phyloP scores from a whole-genome alignment of 64 coral and sea anemone genomes.

The Montipora cactus region DNA sequence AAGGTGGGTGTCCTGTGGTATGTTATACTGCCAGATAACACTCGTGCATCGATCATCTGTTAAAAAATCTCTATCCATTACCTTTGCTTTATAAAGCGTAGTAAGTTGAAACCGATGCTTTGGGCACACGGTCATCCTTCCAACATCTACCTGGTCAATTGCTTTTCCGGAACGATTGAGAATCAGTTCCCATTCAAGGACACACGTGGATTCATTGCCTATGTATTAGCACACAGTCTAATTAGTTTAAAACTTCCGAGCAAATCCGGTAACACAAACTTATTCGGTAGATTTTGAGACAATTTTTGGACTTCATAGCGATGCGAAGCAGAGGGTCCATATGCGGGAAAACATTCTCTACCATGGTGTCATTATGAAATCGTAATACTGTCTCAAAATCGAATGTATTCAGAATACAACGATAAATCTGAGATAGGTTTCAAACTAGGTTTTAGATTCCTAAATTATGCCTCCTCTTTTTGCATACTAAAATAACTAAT shows the following conservation, averaged over 20 bases:
- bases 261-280: conserved; percentile 8
- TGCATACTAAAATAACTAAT: conserved; percentile 34
- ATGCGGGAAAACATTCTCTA: conserved; percentile 29
- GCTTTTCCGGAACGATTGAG: conserved; percentile 55
- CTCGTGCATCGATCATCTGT: conserved; percentile 21
- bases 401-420: conserved; percentile 25
- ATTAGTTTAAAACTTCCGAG: neutral
- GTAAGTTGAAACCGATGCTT: conserved; percentile 75
- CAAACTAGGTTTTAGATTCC: conserved; percentile 26
- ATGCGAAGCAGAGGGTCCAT: conserved; percentile 6
- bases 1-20: conserved; percentile 12
- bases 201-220: conserved; percentile 17
- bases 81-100: conserved; percentile 70
- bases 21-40: neutral
- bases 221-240: neutral
- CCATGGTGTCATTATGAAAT: conserved; percentile 30
- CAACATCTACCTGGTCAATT: conserved; percentile 29
- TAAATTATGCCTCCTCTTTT: no score
- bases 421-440: conserved; percentile 38
- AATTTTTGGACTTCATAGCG: neutral
- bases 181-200: conserved; percentile 69
- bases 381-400: conserved; percentile 22
- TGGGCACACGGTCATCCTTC: conserved; percentile 46
- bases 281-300: neutral
- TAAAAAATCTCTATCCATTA: conserved; percentile 41